Evolutionary conservation across 2,113 vertebrate species (phyloP).

Genomic region (Takifugu flavidus): DNA sequence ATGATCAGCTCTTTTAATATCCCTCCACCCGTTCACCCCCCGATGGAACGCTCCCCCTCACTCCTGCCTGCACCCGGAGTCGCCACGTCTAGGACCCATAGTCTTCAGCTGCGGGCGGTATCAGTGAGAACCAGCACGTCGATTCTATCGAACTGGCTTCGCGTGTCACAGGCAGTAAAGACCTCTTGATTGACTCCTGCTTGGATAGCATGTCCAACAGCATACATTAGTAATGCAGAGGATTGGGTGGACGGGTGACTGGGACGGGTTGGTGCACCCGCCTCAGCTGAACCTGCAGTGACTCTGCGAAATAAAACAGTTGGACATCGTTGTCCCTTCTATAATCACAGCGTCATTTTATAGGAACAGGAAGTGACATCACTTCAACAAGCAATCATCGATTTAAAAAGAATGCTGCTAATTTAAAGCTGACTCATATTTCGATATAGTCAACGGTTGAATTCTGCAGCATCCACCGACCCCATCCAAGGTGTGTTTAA

Average conservation of each 20-base stretch:
- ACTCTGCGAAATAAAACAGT: not conserved
- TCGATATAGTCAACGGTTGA: too few species aligned
- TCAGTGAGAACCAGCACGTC: constrained; percentile 59
- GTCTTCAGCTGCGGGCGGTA: constrained; percentile 55
- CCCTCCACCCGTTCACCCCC: constrained; percentile 8
- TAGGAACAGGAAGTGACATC: not conserved
- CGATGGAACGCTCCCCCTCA: constrained; percentile 14
- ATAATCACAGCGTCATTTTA: not conserved
- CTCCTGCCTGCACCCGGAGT: constrained; percentile 30
- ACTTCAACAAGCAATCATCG: not conserved
- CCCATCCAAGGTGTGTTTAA: too few species aligned
- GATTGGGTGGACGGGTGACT: constrained; percentile 53
- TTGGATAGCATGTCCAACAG: constrained; percentile 70
- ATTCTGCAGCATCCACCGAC: too few species aligned
- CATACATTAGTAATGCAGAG: constrained; percentile 70
- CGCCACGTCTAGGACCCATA: constrained; percentile 29
- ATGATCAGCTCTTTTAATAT: constrained; percentile 36
- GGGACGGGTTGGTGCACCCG: constrained; percentile 45
- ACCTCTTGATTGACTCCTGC: constrained; percentile 74
- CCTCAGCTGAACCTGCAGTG: not conserved
- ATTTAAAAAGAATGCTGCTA: not conserved
- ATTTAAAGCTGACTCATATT: not conserved
- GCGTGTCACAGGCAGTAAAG: constrained; percentile 67
- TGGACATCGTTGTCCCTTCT: too few species aligned
- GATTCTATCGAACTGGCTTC: constrained; percentile 67